These are phyloP conservation scores for Macrosoma leucophasiata DNA, from an alignment of 2,888 invertebrate species.

Conservation along the genomic window DNA sequence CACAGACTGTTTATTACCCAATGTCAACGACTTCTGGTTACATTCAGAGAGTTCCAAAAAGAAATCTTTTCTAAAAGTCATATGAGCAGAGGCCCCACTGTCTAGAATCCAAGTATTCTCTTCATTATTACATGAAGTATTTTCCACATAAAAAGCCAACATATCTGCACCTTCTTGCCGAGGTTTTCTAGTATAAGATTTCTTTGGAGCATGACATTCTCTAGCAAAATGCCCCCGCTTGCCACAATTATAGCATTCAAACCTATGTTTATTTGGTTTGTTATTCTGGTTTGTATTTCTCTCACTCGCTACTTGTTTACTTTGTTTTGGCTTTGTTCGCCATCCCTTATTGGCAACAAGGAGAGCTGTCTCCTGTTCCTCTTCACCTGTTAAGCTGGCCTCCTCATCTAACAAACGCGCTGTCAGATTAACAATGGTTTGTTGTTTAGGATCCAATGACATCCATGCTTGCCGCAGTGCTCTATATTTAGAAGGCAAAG, in stretches of 20 bases:
- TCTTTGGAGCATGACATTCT: slow-evolving; percentile 24
- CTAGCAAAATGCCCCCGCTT: slow-evolving; percentile 25
- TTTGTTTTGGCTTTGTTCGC: not conserved
- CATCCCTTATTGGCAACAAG: slow-evolving; percentile 3
- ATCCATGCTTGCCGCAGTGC: slow-evolving; percentile 25
- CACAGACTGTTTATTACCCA: slow-evolving; percentile 22
- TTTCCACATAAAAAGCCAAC: slow-evolving; percentile 21
- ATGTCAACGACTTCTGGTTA: slow-evolving; percentile 13
- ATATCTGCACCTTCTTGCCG: slow-evolving; percentile 3
- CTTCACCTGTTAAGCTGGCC: slow-evolving; percentile 12
- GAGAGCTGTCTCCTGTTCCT: slow-evolving; percentile 19
- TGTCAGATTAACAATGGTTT: slow-evolving; percentile 25
- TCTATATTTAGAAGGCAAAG: slow-evolving; percentile 23
- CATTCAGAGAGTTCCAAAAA: slow-evolving; percentile 16
- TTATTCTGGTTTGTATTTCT: slow-evolving; percentile 1
- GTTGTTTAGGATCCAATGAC: slow-evolving; percentile 18
- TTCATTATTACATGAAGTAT: slow-evolving; percentile 2
- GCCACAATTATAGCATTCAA: slow-evolving; percentile 24
- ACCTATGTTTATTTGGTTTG: slow-evolving; percentile 16
- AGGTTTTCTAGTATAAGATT: no score
- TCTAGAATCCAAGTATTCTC: slow-evolving; percentile 22
- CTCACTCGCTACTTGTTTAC: not conserved
- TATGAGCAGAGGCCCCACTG: slow-evolving; percentile 26
- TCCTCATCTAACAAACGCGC: slow-evolving; percentile 25
- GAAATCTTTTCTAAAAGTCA: slow-evolving; percentile 20